Percentiles rank a stretch among this genome's conserved stretches.
Evolutionary conservation across 2,888 invertebrate genomes (phyloP).

Genomic region (Pristionchus exspectatus): DNA sequence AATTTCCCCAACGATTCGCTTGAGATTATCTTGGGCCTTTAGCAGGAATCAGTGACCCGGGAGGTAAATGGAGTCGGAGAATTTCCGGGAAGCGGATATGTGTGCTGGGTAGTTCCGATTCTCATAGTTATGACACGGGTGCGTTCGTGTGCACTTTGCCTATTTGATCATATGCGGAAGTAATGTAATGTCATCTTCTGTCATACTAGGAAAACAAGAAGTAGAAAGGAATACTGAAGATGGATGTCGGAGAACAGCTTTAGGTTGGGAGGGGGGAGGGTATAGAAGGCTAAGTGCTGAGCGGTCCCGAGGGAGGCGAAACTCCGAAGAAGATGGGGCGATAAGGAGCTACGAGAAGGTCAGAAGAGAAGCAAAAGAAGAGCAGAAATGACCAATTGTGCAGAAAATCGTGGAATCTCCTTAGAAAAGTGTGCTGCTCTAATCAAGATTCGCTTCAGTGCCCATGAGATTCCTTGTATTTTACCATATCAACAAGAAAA

Average conservation of each 20-base stretch:
- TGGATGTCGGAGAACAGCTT: background rate
- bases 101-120: slow-evolving; percentile 7
- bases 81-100: background rate
- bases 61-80: background rate
- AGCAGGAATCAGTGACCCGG: background rate
- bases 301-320: background rate
- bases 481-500: no score
- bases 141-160: background rate
- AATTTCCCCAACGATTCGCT: background rate
- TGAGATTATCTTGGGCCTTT: background rate
- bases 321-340: background rate
- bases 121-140: background rate
- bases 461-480: no score
- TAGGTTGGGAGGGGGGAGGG: background rate
- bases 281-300: background rate
- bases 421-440: background rate
- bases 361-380: background rate
- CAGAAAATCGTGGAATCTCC: background rate
- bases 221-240: background rate
- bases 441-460: no score
- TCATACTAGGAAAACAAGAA: no score
- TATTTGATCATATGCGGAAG: background rate
- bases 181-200: no score
- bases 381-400: background rate
- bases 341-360: slow-evolving; percentile 2